Evolutionary conservation across 2,888 invertebrate genomes (phyloP), one percentile per base, ranked within the genome.

Genomic region (Atrina japonica): DNA sequence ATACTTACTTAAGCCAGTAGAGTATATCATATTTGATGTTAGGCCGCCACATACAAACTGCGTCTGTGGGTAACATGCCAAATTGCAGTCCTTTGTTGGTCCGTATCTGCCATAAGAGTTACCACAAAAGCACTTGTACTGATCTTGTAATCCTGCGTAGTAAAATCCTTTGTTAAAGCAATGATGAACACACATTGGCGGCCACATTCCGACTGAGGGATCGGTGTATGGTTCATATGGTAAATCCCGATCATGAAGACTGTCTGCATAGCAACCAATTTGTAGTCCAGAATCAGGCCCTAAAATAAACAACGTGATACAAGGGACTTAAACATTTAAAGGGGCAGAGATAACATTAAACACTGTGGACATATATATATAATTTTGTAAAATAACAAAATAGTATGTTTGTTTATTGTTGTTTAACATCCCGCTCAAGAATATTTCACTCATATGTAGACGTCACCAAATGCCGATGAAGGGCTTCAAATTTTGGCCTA

Each of bases 11-110:
- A 92, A 90, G 21, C 93, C 94, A 0, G 94, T 94, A 49, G 93
- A 93, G 83, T 95, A 95, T 35, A 95, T 93, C 79, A 94, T 94
- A 66, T 93, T 93, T 0, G 94, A 93, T 30, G 92, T 92, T 0
- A 92, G 90, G 0, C 95, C 95, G 0, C 95, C 95, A 86, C 95
- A 95, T 71, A 92, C 92, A 82, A 93, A 93, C 0, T 91, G 91
- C 40, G 92, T 92, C 85, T 94, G 94, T 67, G 93, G 93, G 7
- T 92, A 91, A 80, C 95, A 95, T 1, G 66, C 59, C 45, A 78
- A 58, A 11, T 72, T 75, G 64, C 86, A 86, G 66, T 78, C 73
- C 0, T 65, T 70, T 0, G 80, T 73, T 5, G 80, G 76, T 2
- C 89, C 90, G 76, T 86, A 88, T 43, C 82, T 78, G 2, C 90